Evolutionary conservation across 2,113 vertebrate genomes (phyloP).

Genomic region (Chiloscyllium plagiosum): DNA sequence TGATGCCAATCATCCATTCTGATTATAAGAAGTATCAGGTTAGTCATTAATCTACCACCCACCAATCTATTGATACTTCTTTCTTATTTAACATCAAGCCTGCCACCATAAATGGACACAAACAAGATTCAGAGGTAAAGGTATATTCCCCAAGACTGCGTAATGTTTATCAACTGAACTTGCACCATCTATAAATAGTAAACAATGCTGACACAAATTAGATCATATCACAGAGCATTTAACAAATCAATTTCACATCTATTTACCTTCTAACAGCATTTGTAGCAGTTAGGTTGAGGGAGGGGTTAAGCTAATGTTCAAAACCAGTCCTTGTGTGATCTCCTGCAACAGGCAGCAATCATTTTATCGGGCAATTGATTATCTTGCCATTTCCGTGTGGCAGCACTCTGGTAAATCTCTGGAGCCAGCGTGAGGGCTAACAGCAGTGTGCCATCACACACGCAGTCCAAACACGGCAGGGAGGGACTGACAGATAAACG

Average conservation of each 20-base stretch:
- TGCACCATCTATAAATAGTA: neutral
- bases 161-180: neutral
- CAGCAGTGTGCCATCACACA: conserved; percentile 19
- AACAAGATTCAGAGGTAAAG: neutral
- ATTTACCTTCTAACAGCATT: neutral
- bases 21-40: conserved; percentile 25
- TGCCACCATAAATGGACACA: neutral
- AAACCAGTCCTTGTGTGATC: neutral
- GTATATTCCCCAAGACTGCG: neutral
- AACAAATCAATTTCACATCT: neutral
- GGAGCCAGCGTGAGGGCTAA: conserved; percentile 22
- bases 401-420: conserved; percentile 10
- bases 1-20: conserved; percentile 12
- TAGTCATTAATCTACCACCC: conserved; percentile 26
- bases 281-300: neutral
- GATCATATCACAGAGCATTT: neutral
- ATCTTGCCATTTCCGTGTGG: neutral
- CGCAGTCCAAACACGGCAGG: neutral
- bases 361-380: neutral
- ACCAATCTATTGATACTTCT: neutral
- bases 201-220: neutral
- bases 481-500: neutral
- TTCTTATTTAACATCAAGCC: neutral
- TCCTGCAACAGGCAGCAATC: neutral
- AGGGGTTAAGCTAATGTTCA: neutral